Evolutionary conservation across 2,888 invertebrate species (phyloP).

Genomic region (Stenurella melanura): DNA sequence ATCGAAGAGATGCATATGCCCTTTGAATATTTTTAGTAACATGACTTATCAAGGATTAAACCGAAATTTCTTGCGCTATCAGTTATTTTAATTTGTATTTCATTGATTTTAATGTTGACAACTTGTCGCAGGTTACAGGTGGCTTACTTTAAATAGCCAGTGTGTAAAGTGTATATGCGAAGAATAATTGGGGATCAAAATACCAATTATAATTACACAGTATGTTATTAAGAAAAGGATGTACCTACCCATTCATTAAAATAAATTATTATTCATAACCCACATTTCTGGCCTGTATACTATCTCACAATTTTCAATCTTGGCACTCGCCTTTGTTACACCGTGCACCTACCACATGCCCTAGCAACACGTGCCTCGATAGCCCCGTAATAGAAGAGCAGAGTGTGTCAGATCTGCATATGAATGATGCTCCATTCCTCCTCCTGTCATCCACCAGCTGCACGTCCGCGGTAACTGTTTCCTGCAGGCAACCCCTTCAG

Average conservation of each 20-base stretch:
- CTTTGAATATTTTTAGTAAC: no score
- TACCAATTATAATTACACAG: no score
- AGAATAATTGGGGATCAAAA: no score
- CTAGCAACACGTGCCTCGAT: conserved; percentile 27
- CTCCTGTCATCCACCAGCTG: conserved; percentile 55
- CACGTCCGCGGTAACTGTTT: conserved; percentile 45
- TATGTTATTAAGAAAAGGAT: no score
- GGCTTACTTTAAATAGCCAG: no score
- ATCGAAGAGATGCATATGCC: no score
- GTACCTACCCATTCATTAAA: background rate
- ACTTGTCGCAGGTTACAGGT: no score
- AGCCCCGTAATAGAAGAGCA: conserved; percentile 17
- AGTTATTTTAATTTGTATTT: no score
- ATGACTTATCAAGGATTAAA: no score
- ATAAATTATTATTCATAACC: conserved; percentile 15
- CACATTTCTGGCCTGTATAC: background rate
- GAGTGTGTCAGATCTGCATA: conserved; percentile 52
- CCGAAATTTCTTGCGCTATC: no score
- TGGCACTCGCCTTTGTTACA: conserved; percentile 10
- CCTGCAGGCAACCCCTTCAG: conserved; percentile 43
- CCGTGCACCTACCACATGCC: conserved; percentile 3
- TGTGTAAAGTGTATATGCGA: no score
- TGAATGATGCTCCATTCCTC: conserved; percentile 54
- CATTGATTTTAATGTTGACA: no score
- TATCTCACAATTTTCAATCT: background rate